Percentiles rank a stretch among this genome's conserved stretches.
These are phyloP conservation scores for Hirudo medicinalis DNA, from an alignment of 1,140 invertebrate species.

Conservation along the genomic window DNA sequence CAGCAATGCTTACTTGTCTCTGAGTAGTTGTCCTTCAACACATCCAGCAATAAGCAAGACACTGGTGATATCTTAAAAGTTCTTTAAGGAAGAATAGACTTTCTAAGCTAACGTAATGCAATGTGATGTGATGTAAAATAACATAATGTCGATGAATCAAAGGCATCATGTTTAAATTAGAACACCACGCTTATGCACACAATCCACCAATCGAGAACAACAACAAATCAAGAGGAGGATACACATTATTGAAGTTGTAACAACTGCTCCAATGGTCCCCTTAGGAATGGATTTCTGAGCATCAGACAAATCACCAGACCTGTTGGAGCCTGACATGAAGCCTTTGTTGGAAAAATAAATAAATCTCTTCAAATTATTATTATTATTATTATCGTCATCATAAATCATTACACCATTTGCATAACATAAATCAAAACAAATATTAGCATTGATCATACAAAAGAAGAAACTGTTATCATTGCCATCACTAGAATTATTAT, in stretches of 20 bases:
- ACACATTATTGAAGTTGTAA: slow-evolving; percentile 89
- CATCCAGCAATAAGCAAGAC: slow-evolving; percentile 14
- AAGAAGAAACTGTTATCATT: too few relatives aligned
- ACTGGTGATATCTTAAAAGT: slow-evolving; percentile 13
- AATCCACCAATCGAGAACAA: slow-evolving; percentile 13
- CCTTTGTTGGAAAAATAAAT: slow-evolving; percentile 46
- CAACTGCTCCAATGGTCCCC: slow-evolving; percentile 87
- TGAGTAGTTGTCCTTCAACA: slow-evolving; percentile 15
- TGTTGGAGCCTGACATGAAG: slow-evolving; percentile 98
- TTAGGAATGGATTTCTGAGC: slow-evolving; percentile 94
- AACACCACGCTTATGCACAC: not conserved
- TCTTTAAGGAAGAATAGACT: not conserved
- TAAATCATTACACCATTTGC: too few relatives aligned
- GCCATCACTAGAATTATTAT: too few relatives aligned
- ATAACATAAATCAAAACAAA: too few relatives aligned
- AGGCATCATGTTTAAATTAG: too few relatives aligned
- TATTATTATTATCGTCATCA: too few relatives aligned
- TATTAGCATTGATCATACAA: too few relatives aligned
- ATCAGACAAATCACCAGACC: slow-evolving; percentile 92
- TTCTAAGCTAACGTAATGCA: too few relatives aligned
- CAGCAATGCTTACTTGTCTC: slow-evolving; percentile 14
- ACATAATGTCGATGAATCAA: too few relatives aligned
- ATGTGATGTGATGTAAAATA: too few relatives aligned
- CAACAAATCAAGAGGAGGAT: slow-evolving; percentile 37
- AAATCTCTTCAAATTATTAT: not conserved